These are phyloP conservation scores for Cassiopea xamachana DNA, from an alignment of 30 jellyfish, hydroid and myxozoan species.

Conservation along the genomic window DNA sequence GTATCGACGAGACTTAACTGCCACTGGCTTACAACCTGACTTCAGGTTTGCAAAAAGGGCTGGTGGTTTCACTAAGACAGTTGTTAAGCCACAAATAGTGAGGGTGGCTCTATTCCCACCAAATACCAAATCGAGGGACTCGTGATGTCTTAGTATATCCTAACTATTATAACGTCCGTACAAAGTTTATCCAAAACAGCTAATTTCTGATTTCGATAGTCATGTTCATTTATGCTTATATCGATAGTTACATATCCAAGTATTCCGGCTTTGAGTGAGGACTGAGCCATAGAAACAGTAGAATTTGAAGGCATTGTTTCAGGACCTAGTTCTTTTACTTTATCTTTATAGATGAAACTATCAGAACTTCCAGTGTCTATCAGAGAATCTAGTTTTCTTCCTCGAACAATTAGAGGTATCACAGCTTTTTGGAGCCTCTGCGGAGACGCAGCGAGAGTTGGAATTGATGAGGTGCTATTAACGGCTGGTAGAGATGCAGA, in stretches of 20 bases:
- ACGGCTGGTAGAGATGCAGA: constrained; percentile 14
- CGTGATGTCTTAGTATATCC: constrained; percentile 55
- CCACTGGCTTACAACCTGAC: constrained; percentile 74
- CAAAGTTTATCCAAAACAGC: constrained; percentile 32
- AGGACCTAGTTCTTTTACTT: constrained; percentile 1
- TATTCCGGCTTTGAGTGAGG: constrained; percentile 31
- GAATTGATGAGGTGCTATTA: not conserved
- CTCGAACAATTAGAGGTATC: not conserved
- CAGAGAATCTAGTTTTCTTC: not conserved
- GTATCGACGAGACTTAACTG: constrained; percentile 74
- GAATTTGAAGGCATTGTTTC: not conserved
- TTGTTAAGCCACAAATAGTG: constrained; percentile 43
- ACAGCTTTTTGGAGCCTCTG: constrained; percentile 21
- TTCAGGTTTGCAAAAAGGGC: constrained; percentile 57
- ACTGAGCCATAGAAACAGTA: constrained; percentile 48
- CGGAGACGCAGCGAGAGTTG: constrained; percentile 22
- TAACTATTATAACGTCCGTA: constrained; percentile 23
- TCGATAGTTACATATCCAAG: constrained; percentile 21
- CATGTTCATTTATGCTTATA: not conserved
- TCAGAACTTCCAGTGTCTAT: constrained; percentile 3
- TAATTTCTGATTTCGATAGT: not conserved
- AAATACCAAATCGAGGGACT: not conserved
- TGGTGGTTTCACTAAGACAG: constrained; percentile 52
- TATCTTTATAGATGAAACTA: constrained; percentile 1
- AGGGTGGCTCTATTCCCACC: constrained; percentile 42